Conservation (phyloP, 2,888 invertebrate genomes). For the Oscheius onirici region DNA sequence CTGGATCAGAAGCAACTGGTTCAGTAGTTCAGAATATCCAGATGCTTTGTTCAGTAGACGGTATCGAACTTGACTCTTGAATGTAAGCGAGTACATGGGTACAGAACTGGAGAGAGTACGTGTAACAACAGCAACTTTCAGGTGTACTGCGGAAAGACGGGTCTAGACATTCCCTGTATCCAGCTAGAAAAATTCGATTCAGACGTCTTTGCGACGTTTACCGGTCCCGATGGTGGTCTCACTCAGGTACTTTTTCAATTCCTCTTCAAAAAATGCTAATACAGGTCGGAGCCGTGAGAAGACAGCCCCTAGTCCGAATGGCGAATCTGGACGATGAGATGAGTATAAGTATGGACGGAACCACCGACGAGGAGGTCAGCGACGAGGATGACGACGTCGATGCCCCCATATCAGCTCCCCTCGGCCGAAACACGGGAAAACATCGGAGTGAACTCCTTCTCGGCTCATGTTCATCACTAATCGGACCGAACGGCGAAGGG, state of each 20-base stretch:
- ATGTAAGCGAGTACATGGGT: no score
- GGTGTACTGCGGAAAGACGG: conserved; percentile 59
- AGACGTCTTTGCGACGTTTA: conserved; percentile 78
- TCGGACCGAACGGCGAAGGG: conserved; percentile 49
- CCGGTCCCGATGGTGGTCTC: conserved; percentile 85
- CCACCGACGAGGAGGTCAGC: conserved; percentile 52
- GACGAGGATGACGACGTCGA: conserved; percentile 51
- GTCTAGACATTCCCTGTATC: conserved; percentile 53
- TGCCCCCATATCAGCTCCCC: conserved; percentile 26
- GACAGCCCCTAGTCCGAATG: conserved; percentile 62
- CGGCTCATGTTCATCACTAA: conserved; percentile 56
- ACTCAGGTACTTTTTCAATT: conserved; percentile 76
- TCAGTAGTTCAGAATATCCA: no score
- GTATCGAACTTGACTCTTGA: no score
- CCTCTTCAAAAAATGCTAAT: background rate
- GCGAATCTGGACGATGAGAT: conserved; percentile 70
- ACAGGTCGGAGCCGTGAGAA: conserved; percentile 63
- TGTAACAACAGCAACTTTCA: no score
- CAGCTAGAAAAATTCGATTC: conserved; percentile 49
- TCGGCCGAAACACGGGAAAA: conserved; percentile 4
- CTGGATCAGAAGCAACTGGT: no score
- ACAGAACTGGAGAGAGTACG: no score
- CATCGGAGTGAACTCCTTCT: conserved; percentile 37
- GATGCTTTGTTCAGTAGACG: no score
- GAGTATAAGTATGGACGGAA: conserved; percentile 61